These are phyloP conservation scores for Tenualosa thibaudeaui DNA, from an alignment of 2,797 vertebrate species.

Conservation along the genomic window DNA sequence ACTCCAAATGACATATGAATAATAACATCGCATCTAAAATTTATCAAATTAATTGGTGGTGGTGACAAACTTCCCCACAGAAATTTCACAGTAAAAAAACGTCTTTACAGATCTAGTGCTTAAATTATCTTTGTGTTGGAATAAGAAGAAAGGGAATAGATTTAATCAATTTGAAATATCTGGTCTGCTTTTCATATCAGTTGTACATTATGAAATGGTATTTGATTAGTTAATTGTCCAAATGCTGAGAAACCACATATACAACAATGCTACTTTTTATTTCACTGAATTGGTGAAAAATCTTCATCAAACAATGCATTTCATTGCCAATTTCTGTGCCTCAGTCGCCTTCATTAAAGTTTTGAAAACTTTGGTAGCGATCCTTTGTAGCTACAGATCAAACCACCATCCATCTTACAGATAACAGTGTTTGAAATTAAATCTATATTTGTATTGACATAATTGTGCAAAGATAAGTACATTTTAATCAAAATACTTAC, in stretches of 20 bases:
- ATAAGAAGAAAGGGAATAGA: background rate
- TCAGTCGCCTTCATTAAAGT: background rate
- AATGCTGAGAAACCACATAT: background rate
- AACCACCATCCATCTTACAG: background rate
- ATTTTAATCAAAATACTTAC: constrained; percentile 14
- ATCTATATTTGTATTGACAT: background rate
- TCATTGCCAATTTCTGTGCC: background rate
- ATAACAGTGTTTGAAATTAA: background rate
- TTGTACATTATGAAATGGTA: background rate
- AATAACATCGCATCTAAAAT: background rate
- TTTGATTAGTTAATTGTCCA: background rate
- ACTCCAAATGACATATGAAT: background rate
- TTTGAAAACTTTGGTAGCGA: background rate
- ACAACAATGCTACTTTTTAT: background rate
- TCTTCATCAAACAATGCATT: background rate
- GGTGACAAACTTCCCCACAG: background rate
- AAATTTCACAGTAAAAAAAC: background rate
- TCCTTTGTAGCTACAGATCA: background rate
- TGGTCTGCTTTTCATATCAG: background rate
- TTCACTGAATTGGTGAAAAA: background rate
- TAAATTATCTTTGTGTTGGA: background rate
- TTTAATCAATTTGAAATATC: background rate
- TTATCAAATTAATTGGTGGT: background rate
- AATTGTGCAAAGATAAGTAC: background rate
- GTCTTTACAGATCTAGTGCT: background rate